phyloP scores from a whole-genome alignment of 2,888 invertebrate genomes.

The Ectropis crepuscularia region DNA sequence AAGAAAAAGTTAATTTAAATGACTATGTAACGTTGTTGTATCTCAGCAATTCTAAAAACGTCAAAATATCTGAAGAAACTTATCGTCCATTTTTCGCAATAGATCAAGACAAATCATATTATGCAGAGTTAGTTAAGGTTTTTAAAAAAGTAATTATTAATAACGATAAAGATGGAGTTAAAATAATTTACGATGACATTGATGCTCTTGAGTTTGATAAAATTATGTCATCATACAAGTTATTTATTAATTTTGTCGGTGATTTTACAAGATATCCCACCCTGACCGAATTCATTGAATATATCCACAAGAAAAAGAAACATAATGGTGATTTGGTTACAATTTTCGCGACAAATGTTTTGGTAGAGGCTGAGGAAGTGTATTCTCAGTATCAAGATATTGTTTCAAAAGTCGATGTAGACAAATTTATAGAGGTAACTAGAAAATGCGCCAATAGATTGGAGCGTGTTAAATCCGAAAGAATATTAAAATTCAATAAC shows the following conservation, averaged over 20 bases:
- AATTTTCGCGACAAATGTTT: constrained; percentile 23
- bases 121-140: constrained; percentile 15
- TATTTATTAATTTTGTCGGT: constrained; percentile 32
- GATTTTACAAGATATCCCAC: constrained; percentile 31
- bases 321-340: constrained; percentile 21
- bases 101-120: constrained; percentile 48
- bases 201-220: constrained; percentile 32
- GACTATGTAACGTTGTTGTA: constrained; percentile 7
- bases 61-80: constrained; percentile 26
- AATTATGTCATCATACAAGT: constrained; percentile 26
- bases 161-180: constrained; percentile 33
- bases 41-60: not conserved
- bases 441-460: constrained; percentile 35
- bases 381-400: constrained; percentile 24
- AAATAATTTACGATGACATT: constrained; percentile 36
- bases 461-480: constrained; percentile 43
- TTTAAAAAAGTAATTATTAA: not conserved
- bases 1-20: constrained; percentile 47
- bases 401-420: constrained; percentile 34
- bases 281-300: constrained; percentile 30
- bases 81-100: constrained; percentile 18
- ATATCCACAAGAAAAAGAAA: constrained; percentile 24
- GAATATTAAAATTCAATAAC: not conserved
- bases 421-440: constrained; percentile 36
- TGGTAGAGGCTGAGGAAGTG: constrained; percentile 9